phyloP scores from a whole-genome alignment of 2,888 invertebrate genomes.

The Camptogramma bilineatum region DNA sequence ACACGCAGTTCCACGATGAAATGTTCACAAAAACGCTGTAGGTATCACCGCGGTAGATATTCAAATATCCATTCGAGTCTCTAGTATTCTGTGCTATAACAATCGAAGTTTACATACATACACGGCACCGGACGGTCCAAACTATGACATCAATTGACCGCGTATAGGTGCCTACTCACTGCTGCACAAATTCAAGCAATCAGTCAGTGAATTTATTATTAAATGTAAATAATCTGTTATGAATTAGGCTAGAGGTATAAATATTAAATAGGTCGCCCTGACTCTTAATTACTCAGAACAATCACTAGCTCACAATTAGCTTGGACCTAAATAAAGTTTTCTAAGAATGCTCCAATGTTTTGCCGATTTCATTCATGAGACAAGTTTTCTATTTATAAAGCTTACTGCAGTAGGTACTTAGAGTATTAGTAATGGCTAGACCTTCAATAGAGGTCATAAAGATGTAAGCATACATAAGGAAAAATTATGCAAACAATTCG shows the following conservation, averaged over 20 bases:
- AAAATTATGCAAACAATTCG: not conserved
- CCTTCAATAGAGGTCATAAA: slow-evolving; percentile 11
- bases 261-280: slow-evolving; percentile 16
- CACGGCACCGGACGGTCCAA: slow-evolving; percentile 18
- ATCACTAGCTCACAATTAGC: not conserved
- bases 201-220: not conserved
- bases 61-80: slow-evolving; percentile 24
- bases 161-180: not conserved
- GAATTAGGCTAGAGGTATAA: not conserved
- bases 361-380: slow-evolving; percentile 8
- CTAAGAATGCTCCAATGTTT: slow-evolving; percentile 10
- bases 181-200: slow-evolving; percentile 2
- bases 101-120: slow-evolving; percentile 34
- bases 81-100: too few relatives aligned
- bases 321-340: slow-evolving; percentile 3
- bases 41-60: slow-evolving; percentile 8
- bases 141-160: slow-evolving; percentile 25
- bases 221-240: not conserved
- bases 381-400: slow-evolving; percentile 27
- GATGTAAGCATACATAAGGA: slow-evolving; percentile 10
- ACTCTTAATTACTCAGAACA: slow-evolving; percentile 6
- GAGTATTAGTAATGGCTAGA: slow-evolving; percentile 1
- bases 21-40: slow-evolving; percentile 8
- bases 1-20: not conserved
- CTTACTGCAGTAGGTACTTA: slow-evolving; percentile 6